These are phyloP conservation scores for Dufourea novaeangliae DNA, from an alignment of 1,140 invertebrate species.

Conservation along the genomic window DNA sequence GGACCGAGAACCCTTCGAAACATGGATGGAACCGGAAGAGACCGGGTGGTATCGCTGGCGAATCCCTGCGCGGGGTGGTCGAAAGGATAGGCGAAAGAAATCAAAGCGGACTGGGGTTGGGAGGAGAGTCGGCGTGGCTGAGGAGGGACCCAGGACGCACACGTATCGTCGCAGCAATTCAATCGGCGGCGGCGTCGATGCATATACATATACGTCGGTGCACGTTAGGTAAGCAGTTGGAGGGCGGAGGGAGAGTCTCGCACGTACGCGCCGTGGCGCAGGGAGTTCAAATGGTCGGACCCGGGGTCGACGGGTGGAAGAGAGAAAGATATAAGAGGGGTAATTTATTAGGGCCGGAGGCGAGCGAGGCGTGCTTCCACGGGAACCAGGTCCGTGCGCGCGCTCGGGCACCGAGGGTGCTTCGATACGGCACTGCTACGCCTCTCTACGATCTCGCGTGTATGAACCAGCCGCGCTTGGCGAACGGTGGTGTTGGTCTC, in stretches of 20 bases:
- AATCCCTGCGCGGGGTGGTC: too few relatives aligned
- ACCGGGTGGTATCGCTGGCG: too few relatives aligned
- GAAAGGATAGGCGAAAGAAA: too few relatives aligned
- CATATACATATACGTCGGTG: constrained; percentile 17
- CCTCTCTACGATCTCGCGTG: constrained; percentile 38
- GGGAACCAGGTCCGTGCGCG: constrained; percentile 34
- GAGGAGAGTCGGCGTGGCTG: too few relatives aligned
- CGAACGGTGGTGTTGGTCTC: constrained; percentile 43
- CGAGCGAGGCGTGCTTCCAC: constrained; percentile 61
- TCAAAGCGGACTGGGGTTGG: background rate
- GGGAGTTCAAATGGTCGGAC: constrained; percentile 67
- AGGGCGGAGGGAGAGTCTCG: constrained; percentile 27
- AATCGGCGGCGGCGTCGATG: constrained; percentile 46
- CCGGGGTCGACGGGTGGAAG: constrained; percentile 46
- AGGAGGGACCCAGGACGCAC: background rate
- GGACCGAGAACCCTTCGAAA: too few relatives aligned
- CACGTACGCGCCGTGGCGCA: constrained; percentile 52
- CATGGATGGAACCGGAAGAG: too few relatives aligned
- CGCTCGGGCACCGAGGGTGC: constrained; percentile 31
- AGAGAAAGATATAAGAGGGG: constrained; percentile 63
- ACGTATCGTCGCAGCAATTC: constrained; percentile 66
- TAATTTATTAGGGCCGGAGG: constrained; percentile 76
- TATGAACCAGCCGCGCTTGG: constrained; percentile 34
- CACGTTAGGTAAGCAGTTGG: constrained; percentile 12
- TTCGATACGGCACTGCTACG: constrained; percentile 54